Conservation (phyloP, 2,113 vertebrate genomes). For the Callorhinus ursinus region DNA sequence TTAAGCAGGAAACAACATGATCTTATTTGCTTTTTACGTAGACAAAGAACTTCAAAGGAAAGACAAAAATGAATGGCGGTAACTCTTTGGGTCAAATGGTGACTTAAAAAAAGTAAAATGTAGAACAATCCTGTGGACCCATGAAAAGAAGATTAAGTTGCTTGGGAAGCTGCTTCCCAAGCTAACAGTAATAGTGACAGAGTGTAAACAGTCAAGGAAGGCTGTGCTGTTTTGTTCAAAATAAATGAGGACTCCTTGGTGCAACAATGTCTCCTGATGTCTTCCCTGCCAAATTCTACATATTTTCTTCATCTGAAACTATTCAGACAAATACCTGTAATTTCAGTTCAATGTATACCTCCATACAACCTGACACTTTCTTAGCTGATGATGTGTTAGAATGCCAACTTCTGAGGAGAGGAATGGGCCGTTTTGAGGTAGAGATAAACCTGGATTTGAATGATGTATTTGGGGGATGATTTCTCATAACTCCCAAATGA, state of each 20-base stretch:
- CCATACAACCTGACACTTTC: not conserved
- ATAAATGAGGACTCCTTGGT: not conserved
- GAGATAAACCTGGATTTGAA: not conserved
- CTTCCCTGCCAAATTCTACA: slow-evolving; percentile 36
- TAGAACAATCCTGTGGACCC: not conserved
- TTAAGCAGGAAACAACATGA: not conserved
- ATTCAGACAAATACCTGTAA: slow-evolving; percentile 45
- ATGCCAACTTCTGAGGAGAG: not conserved
- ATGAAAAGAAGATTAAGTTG: not conserved
- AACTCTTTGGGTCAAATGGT: not conserved
- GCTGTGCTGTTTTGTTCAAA: not conserved
- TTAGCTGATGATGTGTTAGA: not conserved
- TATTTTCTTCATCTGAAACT: slow-evolving; percentile 48
- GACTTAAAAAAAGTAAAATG: not conserved
- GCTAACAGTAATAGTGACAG: not conserved
- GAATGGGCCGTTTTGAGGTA: not conserved
- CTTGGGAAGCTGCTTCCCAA: not conserved
- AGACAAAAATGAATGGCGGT: not conserved
- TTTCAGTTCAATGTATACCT: not conserved
- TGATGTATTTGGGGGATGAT: not conserved
- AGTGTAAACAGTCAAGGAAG: not conserved
- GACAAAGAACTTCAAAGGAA: not conserved
- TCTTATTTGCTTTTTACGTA: not conserved
- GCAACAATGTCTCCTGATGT: not conserved
- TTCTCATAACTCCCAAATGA: not conserved